Percentiles rank a stretch among this genome's conserved stretches.
Conservation (phyloP, 2,797 vertebrate species). For the Triplophysa yarkandensis region DNA sequence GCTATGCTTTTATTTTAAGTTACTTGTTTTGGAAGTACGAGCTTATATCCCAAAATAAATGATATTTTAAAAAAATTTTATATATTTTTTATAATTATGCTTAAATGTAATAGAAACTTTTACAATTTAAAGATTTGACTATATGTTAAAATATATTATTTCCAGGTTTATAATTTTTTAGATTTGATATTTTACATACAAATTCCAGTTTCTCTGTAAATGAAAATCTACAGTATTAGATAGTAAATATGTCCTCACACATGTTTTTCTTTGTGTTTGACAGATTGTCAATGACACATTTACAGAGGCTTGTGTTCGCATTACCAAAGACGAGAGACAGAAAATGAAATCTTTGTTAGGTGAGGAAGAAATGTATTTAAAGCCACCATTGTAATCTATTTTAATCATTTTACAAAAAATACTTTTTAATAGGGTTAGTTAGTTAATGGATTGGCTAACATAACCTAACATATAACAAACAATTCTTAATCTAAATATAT, state of each 20-base stretch:
- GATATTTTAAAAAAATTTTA: too few species aligned
- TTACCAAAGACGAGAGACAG: slow-evolving; percentile 88
- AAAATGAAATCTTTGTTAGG: slow-evolving; percentile 91
- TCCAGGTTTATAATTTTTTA: neutral
- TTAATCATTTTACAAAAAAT: neutral
- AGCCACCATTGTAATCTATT: neutral
- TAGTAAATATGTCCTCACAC: too few species aligned
- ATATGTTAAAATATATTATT: too few species aligned
- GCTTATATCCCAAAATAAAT: too few species aligned
- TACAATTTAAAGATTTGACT: neutral
- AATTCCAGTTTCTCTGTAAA: neutral
- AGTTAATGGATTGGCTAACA: too few species aligned
- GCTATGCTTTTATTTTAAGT: too few species aligned
- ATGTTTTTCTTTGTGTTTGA: slow-evolving; percentile 26
- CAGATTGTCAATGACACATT: slow-evolving; percentile 92
- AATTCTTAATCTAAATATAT: too few species aligned
- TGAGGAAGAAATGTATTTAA: slow-evolving; percentile 63
- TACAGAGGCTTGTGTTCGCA: slow-evolving; percentile 88
- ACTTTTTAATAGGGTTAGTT: neutral
- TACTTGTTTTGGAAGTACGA: too few species aligned
- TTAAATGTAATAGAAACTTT: too few species aligned
- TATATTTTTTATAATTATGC: too few species aligned
- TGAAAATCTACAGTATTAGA: too few species aligned
- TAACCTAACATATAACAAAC: too few species aligned
- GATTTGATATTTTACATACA: neutral